Evolutionary conservation across 2,888 invertebrate species (phyloP).

Genomic region (Agrochola circellaris): DNA sequence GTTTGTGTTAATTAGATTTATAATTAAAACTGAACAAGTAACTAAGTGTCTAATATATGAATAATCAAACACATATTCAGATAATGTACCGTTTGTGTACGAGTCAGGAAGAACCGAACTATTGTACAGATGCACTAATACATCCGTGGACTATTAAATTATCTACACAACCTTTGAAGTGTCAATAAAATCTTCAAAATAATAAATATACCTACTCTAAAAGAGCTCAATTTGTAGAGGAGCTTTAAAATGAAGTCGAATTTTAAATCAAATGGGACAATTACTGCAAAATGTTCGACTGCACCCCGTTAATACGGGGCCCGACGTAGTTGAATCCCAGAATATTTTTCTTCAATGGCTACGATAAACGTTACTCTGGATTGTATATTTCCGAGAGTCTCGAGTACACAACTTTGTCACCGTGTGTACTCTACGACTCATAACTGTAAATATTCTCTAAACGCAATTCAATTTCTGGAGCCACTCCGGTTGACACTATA

Average conservation of each 20-base stretch:
- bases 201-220: conserved; percentile 56
- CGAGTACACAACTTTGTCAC: conserved; percentile 69
- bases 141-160: conserved; percentile 71
- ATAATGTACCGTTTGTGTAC: conserved; percentile 75
- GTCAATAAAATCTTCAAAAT: conserved; percentile 67
- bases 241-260: conserved; percentile 59
- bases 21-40: conserved; percentile 87
- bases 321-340: conserved; percentile 41
- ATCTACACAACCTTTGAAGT: conserved; percentile 83
- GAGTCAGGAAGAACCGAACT: conserved; percentile 75
- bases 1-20: conserved; percentile 87
- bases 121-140: conserved; percentile 62
- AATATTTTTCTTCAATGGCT: conserved; percentile 56
- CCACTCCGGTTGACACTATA: conserved; percentile 80
- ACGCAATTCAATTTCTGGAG: conserved; percentile 76
- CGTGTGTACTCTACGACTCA: conserved; percentile 72
- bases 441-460: conserved; percentile 74
- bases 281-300: conserved; percentile 44
- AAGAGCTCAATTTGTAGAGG: conserved; percentile 62
- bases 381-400: conserved; percentile 57
- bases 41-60: conserved; percentile 88
- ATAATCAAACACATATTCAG: conserved; percentile 85
- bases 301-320: conserved; percentile 12
- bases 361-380: conserved; percentile 61
- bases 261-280: conserved; percentile 58